A percentile compares a stretch with the other conserved stretches of the same genome.
phyloP scores from a whole-genome alignment of 2,113 vertebrate genomes.

The Phrynosoma blainvillii region DNA sequence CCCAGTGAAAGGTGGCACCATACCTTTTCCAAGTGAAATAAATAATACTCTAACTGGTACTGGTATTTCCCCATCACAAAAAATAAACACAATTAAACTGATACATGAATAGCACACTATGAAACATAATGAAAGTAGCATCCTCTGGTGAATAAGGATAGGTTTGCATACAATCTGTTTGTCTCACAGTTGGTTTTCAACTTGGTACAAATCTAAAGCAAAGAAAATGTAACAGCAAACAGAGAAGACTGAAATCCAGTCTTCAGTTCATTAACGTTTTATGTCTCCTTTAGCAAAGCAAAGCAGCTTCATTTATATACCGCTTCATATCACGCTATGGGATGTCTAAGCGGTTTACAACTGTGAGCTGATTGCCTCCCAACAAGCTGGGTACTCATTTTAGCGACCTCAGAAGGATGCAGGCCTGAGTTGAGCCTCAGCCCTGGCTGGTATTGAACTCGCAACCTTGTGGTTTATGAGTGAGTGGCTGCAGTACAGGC shows the following conservation, averaged over 20 bases:
- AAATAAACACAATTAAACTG: background rate
- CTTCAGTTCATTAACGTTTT: constrained; percentile 6
- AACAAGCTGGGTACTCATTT: too few relatives aligned
- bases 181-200: background rate
- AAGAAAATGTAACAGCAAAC: background rate
- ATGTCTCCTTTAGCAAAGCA: background rate
- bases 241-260: background rate
- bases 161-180: background rate
- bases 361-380: too few relatives aligned
- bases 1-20: background rate
- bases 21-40: too few relatives aligned
- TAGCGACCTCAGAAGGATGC: too few relatives aligned
- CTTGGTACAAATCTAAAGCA: background rate
- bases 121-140: background rate
- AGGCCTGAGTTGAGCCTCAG: too few relatives aligned
- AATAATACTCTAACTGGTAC: too few relatives aligned
- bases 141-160: background rate
- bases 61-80: background rate
- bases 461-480: too few relatives aligned
- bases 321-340: too few relatives aligned
- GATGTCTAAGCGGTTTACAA: too few relatives aligned
- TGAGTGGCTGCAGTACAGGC: too few relatives aligned
- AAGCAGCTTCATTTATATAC: too few relatives aligned
- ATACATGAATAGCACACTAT: background rate
- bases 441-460: too few relatives aligned